A percentile compares a stretch with the other conserved stretches of the same genome.
These are phyloP conservation scores for Scaptomyza reducta DNA, from an alignment of 2,888 invertebrate genomes.

Conservation along the genomic window DNA sequence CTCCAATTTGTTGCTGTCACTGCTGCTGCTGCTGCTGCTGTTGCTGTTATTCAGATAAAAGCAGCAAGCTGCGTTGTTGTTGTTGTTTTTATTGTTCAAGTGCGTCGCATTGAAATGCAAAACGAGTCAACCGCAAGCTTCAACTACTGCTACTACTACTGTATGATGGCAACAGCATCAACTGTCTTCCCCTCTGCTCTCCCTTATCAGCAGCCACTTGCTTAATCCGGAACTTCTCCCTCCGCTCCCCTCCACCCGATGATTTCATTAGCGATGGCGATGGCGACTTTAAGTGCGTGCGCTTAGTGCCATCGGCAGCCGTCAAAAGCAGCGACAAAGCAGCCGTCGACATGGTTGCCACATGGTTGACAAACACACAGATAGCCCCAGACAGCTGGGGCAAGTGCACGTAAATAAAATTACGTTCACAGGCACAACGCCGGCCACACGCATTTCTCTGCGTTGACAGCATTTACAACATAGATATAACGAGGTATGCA, in stretches of 20 bases:
- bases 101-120: constrained; percentile 62
- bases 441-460: constrained; percentile 67
- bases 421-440: constrained; percentile 63
- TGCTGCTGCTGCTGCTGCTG: no score
- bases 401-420: constrained; percentile 75
- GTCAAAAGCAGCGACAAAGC: constrained; percentile 65
- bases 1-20: constrained; percentile 28
- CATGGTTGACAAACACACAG: constrained; percentile 69
- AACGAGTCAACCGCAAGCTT: constrained; percentile 61
- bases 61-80: constrained; percentile 10
- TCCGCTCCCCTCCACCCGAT: no score
- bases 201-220: neutral
- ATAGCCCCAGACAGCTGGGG: constrained; percentile 51
- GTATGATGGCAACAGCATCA: constrained; percentile 3
- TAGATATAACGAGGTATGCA: constrained; percentile 10
- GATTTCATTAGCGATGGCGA: constrained; percentile 49
- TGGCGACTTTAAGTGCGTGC: constrained; percentile 73
- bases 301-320: constrained; percentile 75
- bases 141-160: neutral
- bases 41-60: constrained; percentile 31
- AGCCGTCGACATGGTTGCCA: constrained; percentile 44
- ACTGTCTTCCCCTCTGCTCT: neutral
- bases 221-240: neutral
- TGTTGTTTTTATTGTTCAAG: constrained; percentile 19
- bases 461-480: neutral